phyloP scores from a whole-genome alignment of 2,797 vertebrate species.

The Loriculus beryllinus region DNA sequence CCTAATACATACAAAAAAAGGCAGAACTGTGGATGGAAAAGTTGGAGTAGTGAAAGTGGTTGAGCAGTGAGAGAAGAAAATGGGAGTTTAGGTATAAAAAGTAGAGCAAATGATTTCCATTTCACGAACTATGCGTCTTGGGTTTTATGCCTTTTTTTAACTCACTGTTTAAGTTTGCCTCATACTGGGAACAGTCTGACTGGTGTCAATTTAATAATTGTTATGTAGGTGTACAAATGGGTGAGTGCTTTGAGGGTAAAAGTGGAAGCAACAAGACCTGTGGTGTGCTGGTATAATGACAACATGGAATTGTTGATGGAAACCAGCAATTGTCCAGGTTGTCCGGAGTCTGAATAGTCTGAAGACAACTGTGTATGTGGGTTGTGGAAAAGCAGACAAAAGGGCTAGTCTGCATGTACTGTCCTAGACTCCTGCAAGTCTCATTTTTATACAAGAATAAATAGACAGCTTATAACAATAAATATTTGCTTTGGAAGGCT shows the following conservation, averaged over 20 bases:
- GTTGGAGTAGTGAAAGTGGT: neutral
- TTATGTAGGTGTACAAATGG: neutral
- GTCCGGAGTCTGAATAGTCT: neutral
- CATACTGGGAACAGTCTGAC: neutral
- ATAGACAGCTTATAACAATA: neutral
- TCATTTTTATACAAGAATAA: neutral
- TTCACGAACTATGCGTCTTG: neutral
- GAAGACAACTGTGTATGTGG: neutral
- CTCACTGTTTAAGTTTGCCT: neutral
- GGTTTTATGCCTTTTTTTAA: neutral
- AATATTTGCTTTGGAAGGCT: neutral
- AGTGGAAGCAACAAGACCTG: neutral
- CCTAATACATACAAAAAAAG: neutral
- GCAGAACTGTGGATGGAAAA: neutral
- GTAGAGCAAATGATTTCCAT: neutral
- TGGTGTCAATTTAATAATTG: neutral
- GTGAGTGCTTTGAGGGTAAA: neutral
- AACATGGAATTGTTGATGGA: neutral
- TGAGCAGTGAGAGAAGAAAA: neutral
- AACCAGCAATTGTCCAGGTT: neutral
- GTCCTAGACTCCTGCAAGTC: neutral
- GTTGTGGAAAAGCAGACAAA: neutral
- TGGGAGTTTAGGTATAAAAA: neutral
- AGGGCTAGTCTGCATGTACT: neutral
- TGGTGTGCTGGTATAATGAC: neutral